Percentiles rank a stretch among this genome's conserved stretches.
phyloP scores from a whole-genome alignment of 2,797 vertebrate genomes.

The Lithobates sylvaticus region DNA sequence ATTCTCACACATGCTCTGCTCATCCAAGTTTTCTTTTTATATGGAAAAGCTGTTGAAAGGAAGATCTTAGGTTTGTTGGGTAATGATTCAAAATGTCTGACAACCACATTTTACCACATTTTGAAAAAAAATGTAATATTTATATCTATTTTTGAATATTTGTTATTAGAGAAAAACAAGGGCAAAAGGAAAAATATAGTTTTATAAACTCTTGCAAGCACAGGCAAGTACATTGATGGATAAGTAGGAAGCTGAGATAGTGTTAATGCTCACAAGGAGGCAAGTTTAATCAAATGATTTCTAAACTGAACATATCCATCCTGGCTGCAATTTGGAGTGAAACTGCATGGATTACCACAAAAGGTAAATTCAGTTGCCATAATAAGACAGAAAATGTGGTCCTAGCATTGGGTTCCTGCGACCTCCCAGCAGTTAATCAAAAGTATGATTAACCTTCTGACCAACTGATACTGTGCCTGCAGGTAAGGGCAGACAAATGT shows the following conservation, averaged over 20 bases:
- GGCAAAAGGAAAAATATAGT: neutral
- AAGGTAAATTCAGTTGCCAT: neutral
- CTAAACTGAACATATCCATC: neutral
- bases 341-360: neutral
- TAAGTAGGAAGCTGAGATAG: neutral
- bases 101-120: too few species aligned
- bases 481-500: constrained; percentile 4
- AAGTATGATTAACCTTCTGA: constrained; percentile 28
- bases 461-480: neutral
- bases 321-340: neutral
- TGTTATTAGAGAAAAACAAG: too few species aligned
- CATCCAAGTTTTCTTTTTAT: too few species aligned
- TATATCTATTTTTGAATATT: too few species aligned
- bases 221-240: too few species aligned
- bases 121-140: too few species aligned
- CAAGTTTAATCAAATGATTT: neutral
- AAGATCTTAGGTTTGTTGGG: too few species aligned
- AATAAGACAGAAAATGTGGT: neutral
- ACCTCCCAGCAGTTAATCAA: constrained; percentile 22
- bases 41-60: too few species aligned
- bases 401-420: neutral
- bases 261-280: neutral
- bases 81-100: too few species aligned
- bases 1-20: too few species aligned
- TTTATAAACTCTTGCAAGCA: neutral